Evolutionary conservation across 2,888 invertebrate species (phyloP).

Genomic region (Tipula unca): DNA sequence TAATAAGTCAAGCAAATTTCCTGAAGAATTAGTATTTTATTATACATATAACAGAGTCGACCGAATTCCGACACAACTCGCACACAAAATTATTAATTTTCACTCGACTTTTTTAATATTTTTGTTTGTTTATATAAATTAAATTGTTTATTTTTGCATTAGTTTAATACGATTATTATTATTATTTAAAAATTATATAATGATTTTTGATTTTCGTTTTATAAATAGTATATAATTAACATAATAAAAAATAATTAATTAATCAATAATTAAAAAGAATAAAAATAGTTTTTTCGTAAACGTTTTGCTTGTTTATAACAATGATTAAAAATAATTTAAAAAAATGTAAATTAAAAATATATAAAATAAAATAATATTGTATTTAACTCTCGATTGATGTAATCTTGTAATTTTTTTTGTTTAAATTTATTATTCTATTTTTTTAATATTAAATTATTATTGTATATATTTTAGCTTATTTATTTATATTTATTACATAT

Average conservation of each 20-base stretch:
- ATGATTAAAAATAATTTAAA: neutral
- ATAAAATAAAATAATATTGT: neutral
- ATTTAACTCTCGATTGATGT: neutral
- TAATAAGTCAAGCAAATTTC: neutral
- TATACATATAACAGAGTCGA: neutral
- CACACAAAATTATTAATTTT: conserved; percentile 3
- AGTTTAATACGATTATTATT: neutral
- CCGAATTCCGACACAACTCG: neutral
- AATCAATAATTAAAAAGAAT: conserved; percentile 8
- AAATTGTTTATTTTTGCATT: neutral
- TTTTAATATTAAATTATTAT: conserved; percentile 21
- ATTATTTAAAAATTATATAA: conserved; percentile 4
- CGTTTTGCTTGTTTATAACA: neutral
- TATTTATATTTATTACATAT: conserved; percentile 18
- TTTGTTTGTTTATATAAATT: neutral
- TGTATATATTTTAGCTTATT: conserved; percentile 25
- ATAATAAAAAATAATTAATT: neutral
- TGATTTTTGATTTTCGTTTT: neutral
- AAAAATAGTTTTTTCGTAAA: neutral
- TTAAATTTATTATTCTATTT: neutral
- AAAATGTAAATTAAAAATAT: neutral
- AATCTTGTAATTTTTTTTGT: neutral
- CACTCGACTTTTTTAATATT: neutral
- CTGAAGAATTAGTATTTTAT: neutral
- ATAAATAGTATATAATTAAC: neutral